These are phyloP conservation scores for Pseudomyrmex pallidus DNA, from an alignment of 1,140 invertebrate genomes.

Conservation along the genomic window DNA sequence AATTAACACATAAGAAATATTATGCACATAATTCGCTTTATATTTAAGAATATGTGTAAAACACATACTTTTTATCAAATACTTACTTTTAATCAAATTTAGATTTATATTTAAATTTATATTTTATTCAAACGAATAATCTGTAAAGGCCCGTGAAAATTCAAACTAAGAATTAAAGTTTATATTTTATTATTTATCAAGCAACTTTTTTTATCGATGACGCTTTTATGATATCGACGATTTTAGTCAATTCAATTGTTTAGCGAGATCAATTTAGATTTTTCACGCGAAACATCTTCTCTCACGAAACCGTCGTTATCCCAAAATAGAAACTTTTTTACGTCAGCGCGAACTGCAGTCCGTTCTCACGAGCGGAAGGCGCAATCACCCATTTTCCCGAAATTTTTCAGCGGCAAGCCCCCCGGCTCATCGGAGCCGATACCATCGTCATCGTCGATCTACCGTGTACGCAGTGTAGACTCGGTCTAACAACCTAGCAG, in stretches of 20 bases:
- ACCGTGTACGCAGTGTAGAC: slow-evolving; percentile 31
- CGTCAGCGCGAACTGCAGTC: slow-evolving; percentile 31
- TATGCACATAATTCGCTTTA: too few species aligned
- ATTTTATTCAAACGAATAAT: too few species aligned
- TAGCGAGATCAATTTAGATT: not conserved
- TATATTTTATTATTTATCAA: too few species aligned
- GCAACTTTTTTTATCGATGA: not conserved
- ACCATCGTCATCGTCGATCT: not conserved
- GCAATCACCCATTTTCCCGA: slow-evolving; percentile 62
- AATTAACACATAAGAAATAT: too few species aligned
- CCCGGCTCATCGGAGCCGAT: slow-evolving; percentile 25
- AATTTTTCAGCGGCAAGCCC: slow-evolving; percentile 58
- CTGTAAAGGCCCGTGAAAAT: too few species aligned
- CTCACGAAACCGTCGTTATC: slow-evolving; percentile 17
- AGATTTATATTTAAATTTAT: too few species aligned
- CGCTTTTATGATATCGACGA: not conserved
- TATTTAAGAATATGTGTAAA: too few species aligned
- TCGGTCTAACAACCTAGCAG: slow-evolving; percentile 72
- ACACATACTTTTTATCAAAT: too few species aligned
- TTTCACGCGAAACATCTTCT: slow-evolving; percentile 6
- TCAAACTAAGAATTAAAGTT: too few species aligned
- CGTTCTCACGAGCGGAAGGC: slow-evolving; percentile 71
- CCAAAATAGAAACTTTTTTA: slow-evolving; percentile 51
- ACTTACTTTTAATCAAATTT: too few species aligned
- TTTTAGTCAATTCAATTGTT: not conserved